Conservation (phyloP, 1,140 invertebrate species). For the Pogonognathellus flavescens region DNA sequence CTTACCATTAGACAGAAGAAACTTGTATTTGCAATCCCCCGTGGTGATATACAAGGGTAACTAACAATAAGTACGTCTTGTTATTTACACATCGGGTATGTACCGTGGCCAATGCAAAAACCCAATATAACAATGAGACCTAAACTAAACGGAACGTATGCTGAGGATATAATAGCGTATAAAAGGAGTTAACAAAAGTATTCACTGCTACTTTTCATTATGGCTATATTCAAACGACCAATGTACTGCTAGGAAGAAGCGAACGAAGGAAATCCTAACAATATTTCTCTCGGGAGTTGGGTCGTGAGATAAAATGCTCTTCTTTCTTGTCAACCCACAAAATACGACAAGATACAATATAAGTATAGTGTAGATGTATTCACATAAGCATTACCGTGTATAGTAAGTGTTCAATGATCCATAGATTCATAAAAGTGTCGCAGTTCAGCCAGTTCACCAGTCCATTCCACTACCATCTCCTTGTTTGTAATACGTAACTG, state of each 20-base stretch:
- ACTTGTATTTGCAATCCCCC: slow-evolving; percentile 16
- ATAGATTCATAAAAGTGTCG: slow-evolving; percentile 67
- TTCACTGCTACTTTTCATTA: slow-evolving; percentile 19
- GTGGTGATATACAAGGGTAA: slow-evolving; percentile 16
- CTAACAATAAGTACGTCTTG: slow-evolving; percentile 25
- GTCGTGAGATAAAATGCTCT: slow-evolving; percentile 55
- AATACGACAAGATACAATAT: slow-evolving; percentile 4
- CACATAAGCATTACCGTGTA: neutral
- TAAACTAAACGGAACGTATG: neutral
- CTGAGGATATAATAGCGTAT: neutral
- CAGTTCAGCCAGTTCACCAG: slow-evolving; percentile 60
- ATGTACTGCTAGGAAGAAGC: neutral
- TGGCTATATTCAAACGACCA: neutral
- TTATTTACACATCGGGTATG: neutral
- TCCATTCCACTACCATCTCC: slow-evolving; percentile 48
- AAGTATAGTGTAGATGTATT: neutral
- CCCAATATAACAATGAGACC: slow-evolving; percentile 21
- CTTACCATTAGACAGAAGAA: slow-evolving; percentile 9
- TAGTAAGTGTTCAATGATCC: slow-evolving; percentile 66
- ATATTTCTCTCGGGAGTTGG: slow-evolving; percentile 61
- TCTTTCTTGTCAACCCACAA: slow-evolving; percentile 46
- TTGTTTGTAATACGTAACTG: slow-evolving; percentile 19
- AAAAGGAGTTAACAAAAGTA: neutral
- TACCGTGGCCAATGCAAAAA: slow-evolving; percentile 9
- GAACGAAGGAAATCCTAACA: slow-evolving; percentile 55